A percentile compares a stretch with the other conserved stretches of the same genome.
phyloP scores from a whole-genome alignment of 2,888 invertebrate species.

The Papilio demoleus region DNA sequence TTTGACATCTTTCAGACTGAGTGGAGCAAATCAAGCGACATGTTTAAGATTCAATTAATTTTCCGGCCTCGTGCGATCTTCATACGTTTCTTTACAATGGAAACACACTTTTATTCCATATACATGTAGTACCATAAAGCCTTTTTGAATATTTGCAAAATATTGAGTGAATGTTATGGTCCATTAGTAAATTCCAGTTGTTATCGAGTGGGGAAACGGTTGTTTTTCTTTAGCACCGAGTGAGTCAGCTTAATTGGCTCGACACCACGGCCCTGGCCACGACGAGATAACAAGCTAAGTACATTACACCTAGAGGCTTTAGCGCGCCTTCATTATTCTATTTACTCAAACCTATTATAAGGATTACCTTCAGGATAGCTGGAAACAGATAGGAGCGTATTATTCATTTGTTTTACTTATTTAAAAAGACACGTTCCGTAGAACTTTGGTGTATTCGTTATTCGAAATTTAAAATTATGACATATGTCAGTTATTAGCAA shows the following conservation, averaged over 20 bases:
- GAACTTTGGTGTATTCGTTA: too few species aligned
- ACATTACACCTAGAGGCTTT: conserved; percentile 34
- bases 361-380: background rate
- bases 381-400: background rate
- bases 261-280: conserved; percentile 47
- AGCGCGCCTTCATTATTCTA: conserved; percentile 35
- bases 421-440: background rate
- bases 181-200: conserved; percentile 22
- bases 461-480: too few species aligned
- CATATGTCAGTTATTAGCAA: too few species aligned
- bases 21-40: too few species aligned
- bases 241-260: conserved; percentile 51
- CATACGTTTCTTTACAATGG: background rate
- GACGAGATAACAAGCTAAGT: conserved; percentile 39
- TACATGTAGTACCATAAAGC: background rate
- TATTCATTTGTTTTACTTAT: background rate
- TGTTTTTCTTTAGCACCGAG: conserved; percentile 40
- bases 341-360: conserved; percentile 31
- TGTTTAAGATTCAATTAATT: too few species aligned
- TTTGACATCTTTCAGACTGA: too few species aligned
- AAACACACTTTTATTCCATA: too few species aligned
- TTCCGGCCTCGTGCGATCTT: too few species aligned
- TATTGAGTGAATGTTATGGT: conserved; percentile 5
- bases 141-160: too few species aligned
- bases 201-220: conserved; percentile 37